phyloP scores from a whole-genome alignment of 2,797 vertebrate genomes.

The Sebastes wilsoni region DNA sequence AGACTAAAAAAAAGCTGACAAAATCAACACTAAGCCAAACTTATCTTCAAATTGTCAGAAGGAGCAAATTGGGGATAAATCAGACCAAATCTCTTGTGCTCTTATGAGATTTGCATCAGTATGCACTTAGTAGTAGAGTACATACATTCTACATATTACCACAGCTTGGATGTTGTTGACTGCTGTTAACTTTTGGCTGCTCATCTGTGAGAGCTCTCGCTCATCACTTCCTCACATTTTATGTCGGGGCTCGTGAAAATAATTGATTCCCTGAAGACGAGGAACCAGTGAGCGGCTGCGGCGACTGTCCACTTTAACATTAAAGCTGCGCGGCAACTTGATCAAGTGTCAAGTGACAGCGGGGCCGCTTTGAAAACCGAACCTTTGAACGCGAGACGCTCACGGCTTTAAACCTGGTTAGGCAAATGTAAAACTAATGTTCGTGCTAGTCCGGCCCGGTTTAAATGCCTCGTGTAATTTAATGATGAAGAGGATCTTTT shows the following conservation, averaged over 20 bases:
- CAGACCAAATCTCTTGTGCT: not conserved
- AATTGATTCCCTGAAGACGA: conserved; percentile 39
- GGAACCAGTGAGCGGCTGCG: conserved; percentile 12
- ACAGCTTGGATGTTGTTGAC: not conserved
- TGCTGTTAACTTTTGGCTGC: not conserved
- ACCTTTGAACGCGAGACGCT: conserved; percentile 1
- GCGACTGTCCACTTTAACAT: conserved; percentile 36
- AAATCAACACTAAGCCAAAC: not conserved
- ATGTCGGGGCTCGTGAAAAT: conserved; percentile 36
- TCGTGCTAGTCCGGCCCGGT: not conserved
- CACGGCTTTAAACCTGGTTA: conserved; percentile 11
- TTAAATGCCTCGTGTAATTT: conserved; percentile 7
- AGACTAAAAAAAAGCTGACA: too few relatives aligned
- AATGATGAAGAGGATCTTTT: not conserved
- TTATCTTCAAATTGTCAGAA: not conserved
- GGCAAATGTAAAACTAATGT: conserved; percentile 25
- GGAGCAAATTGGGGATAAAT: not conserved
- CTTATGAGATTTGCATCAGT: not conserved
- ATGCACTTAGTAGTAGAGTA: not conserved
- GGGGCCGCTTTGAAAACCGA: conserved; percentile 3
- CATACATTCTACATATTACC: not conserved
- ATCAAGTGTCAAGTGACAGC: conserved; percentile 26
- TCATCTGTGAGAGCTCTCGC: not conserved
- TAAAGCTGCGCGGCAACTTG: conserved; percentile 18
- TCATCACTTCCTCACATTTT: conserved; percentile 17